These are phyloP conservation scores for Gonocerus acuteangulatus DNA, from an alignment of 2,888 invertebrate species.

Conservation along the genomic window DNA sequence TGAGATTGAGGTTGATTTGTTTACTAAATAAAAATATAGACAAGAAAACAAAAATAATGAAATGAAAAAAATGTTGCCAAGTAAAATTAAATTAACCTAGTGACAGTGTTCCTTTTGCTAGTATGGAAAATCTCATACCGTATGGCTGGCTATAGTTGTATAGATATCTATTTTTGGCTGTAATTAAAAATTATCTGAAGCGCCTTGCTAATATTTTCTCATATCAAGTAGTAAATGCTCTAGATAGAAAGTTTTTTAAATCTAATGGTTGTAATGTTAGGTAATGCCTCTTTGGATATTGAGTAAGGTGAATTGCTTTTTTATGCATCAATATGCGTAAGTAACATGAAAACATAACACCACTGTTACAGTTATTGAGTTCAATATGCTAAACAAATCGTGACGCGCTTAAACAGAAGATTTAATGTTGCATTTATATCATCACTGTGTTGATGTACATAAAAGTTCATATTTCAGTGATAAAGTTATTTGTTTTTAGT, in stretches of 20 bases:
- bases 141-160: constrained; percentile 9
- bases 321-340: too few relatives aligned
- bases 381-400: too few relatives aligned
- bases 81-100: constrained; percentile 7
- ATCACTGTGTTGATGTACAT: constrained; percentile 1
- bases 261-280: constrained; percentile 14
- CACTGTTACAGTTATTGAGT: too few relatives aligned
- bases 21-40: too few relatives aligned
- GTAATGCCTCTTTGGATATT: too few relatives aligned
- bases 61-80: constrained; percentile 11
- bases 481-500: background rate
- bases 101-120: constrained; percentile 16
- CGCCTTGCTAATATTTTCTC: constrained; percentile 34
- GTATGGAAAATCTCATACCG: background rate
- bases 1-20: constrained; percentile 15
- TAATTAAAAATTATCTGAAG: constrained; percentile 23
- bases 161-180: constrained; percentile 19
- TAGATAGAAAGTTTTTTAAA: constrained; percentile 8
- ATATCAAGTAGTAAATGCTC: constrained; percentile 28
- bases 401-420: too few relatives aligned
- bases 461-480: background rate
- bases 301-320: too few relatives aligned
- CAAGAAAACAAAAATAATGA: too few relatives aligned
- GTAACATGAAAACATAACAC: too few relatives aligned
- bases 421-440: background rate